phyloP scores from a whole-genome alignment of 2,888 invertebrate genomes.

The Sarcophaga variegata region DNA sequence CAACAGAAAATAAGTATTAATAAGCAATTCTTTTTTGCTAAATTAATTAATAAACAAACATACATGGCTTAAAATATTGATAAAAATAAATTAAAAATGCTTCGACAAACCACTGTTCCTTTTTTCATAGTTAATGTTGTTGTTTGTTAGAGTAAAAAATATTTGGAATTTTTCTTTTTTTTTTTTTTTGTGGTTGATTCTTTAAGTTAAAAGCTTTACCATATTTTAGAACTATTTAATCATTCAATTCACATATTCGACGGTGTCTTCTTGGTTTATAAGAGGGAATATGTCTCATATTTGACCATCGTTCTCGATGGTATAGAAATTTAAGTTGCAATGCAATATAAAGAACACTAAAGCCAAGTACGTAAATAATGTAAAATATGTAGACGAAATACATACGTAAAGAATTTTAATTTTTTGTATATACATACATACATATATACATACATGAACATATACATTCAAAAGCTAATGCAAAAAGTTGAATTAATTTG shows the following conservation, averaged over 20 bases:
- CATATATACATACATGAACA: too few species aligned
- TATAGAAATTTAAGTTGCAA: too few species aligned
- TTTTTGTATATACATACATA: too few species aligned
- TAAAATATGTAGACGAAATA: not conserved
- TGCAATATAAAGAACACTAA: not conserved
- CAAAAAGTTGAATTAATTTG: not conserved
- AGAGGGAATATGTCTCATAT: slow-evolving; percentile 15
- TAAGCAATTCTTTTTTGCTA: too few species aligned
- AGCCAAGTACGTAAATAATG: not conserved
- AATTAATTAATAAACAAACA: too few species aligned
- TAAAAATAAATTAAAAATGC: too few species aligned
- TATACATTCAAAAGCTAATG: too few species aligned
- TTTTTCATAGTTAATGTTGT: not conserved
- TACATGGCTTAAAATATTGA: too few species aligned
- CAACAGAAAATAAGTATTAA: not conserved
- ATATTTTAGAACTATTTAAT: slow-evolving; percentile 60
- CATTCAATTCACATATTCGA: slow-evolving; percentile 62
- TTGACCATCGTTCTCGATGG: not conserved
- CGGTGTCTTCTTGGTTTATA: slow-evolving; percentile 14
- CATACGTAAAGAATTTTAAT: not conserved
- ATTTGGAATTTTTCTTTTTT: slow-evolving; percentile 32
- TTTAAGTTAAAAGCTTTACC: slow-evolving; percentile 42
- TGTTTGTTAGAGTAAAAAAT: slow-evolving; percentile 44
- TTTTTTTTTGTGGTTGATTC: not conserved
- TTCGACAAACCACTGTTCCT: slow-evolving; percentile 17